Percentiles rank a stretch among this genome's conserved stretches.
Evolutionary conservation across 2,888 invertebrate genomes (phyloP).

Genomic region (Nomada goodeniana): DNA sequence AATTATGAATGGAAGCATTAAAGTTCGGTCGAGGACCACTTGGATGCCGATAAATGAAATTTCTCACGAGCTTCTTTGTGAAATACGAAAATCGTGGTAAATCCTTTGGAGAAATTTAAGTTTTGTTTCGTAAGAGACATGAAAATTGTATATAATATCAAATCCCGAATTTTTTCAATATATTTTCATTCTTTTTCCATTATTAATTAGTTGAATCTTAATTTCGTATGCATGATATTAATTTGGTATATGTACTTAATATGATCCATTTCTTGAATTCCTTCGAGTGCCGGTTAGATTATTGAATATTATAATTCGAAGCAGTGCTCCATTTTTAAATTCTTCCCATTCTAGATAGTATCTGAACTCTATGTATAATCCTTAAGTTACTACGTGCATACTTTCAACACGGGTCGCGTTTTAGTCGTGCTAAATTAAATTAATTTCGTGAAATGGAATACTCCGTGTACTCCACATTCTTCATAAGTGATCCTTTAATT

Average conservation of each 20-base stretch:
- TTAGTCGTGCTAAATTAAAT: slow-evolving; percentile 23
- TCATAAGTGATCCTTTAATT: neutral
- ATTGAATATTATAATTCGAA: too few species aligned
- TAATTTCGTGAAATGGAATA: slow-evolving; percentile 2
- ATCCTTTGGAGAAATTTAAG: neutral
- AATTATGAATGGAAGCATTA: slow-evolving; percentile 13
- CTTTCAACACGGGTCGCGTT: neutral
- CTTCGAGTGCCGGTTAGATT: too few species aligned
- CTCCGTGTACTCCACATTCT: slow-evolving; percentile 2
- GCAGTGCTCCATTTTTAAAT: too few species aligned
- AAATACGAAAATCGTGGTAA: neutral
- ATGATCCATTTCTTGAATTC: too few species aligned
- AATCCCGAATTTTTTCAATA: neutral
- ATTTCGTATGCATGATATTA: too few species aligned
- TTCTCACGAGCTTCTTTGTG: neutral
- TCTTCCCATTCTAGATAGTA: too few species aligned
- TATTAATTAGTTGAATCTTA: neutral
- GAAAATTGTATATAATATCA: too few species aligned
- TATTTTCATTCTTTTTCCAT: neutral
- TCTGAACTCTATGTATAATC: too few species aligned
- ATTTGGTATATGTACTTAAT: too few species aligned
- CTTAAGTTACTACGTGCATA: neutral
- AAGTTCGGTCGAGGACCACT: neutral
- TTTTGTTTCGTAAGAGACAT: neutral
- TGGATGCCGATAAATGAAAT: neutral